phyloP scores from a whole-genome alignment of 2,888 invertebrate species.

The Napeogenes inachia region DNA sequence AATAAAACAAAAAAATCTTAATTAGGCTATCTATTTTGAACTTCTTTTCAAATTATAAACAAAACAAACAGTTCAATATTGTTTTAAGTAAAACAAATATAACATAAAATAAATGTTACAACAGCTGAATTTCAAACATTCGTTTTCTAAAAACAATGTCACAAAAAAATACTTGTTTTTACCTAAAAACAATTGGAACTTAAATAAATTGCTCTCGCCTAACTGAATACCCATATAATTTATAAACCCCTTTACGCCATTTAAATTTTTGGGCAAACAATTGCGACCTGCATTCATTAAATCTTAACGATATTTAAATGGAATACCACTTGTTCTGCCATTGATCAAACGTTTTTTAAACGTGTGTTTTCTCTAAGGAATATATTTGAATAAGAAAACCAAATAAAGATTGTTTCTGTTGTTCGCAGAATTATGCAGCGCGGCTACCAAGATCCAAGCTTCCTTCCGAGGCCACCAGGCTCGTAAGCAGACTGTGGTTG shows the following conservation, averaged over 20 bases:
- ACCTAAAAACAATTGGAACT: conserved; percentile 1
- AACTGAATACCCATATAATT: not conserved
- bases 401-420: conserved; percentile 35
- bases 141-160: not conserved
- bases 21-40: too few species aligned
- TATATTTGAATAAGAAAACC: not conserved
- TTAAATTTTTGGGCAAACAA: not conserved
- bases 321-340: too few species aligned
- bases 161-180: not conserved
- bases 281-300: not conserved
- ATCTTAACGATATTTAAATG: not conserved
- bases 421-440: conserved; percentile 84
- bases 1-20: too few species aligned
- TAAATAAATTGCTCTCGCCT: not conserved
- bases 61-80: too few species aligned
- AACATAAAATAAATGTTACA: too few species aligned
- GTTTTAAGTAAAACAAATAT: too few species aligned
- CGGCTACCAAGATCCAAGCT: conserved; percentile 94
- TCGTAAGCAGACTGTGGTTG: conserved; percentile 80
- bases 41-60: too few species aligned
- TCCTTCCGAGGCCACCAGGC: conserved; percentile 94
- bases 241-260: not conserved
- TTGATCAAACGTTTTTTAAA: too few species aligned
- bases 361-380: not conserved
- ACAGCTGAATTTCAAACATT: too few species aligned